These are phyloP conservation scores for Apantesis nais DNA, from an alignment of 2,888 invertebrate species.

Conservation along the genomic window DNA sequence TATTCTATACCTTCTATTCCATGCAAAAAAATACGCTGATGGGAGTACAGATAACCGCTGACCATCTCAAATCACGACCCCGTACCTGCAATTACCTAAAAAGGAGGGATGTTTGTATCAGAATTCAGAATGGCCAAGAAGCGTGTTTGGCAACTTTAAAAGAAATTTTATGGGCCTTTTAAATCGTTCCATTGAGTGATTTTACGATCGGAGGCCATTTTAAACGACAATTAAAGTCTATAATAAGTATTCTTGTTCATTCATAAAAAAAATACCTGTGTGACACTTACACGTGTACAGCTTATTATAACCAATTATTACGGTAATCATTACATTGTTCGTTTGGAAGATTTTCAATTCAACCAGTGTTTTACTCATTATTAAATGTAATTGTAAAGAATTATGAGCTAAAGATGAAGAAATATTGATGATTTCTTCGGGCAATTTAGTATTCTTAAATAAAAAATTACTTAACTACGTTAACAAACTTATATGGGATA, in stretches of 20 bases:
- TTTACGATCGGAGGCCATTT: slow-evolving; percentile 6
- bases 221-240: neutral
- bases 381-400: neutral
- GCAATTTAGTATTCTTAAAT: neutral
- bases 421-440: neutral
- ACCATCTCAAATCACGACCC: neutral
- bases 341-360: neutral
- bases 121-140: neutral
- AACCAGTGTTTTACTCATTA: neutral
- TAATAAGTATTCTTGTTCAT: slow-evolving; percentile 1
- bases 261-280: neutral
- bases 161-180: slow-evolving; percentile 4
- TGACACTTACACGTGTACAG: neutral
- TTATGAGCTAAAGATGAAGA: neutral
- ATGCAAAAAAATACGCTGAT: neutral
- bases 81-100: neutral
- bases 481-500: too few species aligned
- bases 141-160: neutral
- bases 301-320: slow-evolving; percentile 2
- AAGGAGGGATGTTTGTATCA: neutral
- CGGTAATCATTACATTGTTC: neutral
- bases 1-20: neutral
- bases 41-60: neutral
- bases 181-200: neutral
- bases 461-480: too few species aligned